Evolutionary conservation across 2,113 vertebrate genomes (phyloP).

Genomic region (Colistium nudipinnis): DNA sequence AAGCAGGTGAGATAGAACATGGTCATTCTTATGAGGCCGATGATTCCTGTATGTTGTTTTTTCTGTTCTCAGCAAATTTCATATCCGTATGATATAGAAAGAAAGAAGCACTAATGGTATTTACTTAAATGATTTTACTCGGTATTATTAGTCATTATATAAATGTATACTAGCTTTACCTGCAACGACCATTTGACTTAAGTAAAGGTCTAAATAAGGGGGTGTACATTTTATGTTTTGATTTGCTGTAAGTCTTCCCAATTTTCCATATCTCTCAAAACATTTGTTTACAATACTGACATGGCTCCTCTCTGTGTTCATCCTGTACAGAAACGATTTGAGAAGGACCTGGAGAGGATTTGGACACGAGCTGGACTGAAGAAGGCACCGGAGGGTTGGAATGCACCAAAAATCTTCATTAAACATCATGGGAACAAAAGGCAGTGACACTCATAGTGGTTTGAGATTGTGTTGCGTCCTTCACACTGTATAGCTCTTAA

Average conservation of each 20-base stretch:
- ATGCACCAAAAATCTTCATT: slow-evolving; percentile 88
- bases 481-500: neutral
- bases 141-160: too few species aligned
- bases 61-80: neutral
- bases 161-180: too few species aligned
- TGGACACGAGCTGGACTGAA: slow-evolving; percentile 90
- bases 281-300: neutral
- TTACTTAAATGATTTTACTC: too few species aligned
- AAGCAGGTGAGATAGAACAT: slow-evolving; percentile 86
- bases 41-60: neutral
- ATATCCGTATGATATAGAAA: neutral
- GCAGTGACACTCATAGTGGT: slow-evolving; percentile 40
- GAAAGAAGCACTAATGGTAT: too few species aligned
- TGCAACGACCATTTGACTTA: neutral
- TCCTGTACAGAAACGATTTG: slow-evolving; percentile 84
- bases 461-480: neutral
- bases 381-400: slow-evolving; percentile 87
- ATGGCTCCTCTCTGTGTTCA: neutral
- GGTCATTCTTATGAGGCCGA: neutral
- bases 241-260: neutral
- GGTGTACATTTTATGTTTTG: neutral
- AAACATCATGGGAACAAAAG: slow-evolving; percentile 67
- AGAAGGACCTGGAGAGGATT: slow-evolving; percentile 86
- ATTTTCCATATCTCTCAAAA: neutral
- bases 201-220: neutral